Evolutionary conservation across 1,140 invertebrate genomes (phyloP), one percentile per base, ranked within the genome.

Genomic region (Drosophila teissieri): DNA sequence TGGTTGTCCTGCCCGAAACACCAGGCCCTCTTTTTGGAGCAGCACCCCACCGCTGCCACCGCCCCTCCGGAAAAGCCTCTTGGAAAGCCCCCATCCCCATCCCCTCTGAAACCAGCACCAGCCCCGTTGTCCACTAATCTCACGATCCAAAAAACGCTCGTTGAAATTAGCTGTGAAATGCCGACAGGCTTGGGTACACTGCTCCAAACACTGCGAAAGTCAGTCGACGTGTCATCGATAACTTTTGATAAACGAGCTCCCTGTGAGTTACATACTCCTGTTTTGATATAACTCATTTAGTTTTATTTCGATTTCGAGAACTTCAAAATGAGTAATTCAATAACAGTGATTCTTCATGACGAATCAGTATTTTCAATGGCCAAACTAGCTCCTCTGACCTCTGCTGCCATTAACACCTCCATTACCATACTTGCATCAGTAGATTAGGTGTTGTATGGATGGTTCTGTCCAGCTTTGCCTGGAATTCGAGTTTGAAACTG

Each of bases 111-210:
- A 17, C 58, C 65, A 51, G 56, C 54, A 54, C 60, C 49, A 55
- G 55, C 31, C 24, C 19, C 65, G 63, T 68, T 61, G 53, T 45
- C 69, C 80, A 62, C 82, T 88, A 88, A 86, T 86, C 82, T 76
- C 76, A 88, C 75, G 83, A 86, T 86, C 83, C 83, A 73, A 86
- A 86, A 79, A 88, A 69, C 72, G 76, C 69, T 78, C 70, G 83
- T 80, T 80, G 83, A 86, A 88, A 86, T 88, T 86, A 86, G 82
- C 83, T 88, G 83, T 82, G 65, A 86, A 86, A 86, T 88, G 83
- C 78, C 69, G 73, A 61, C 40, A 60, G 54, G 19, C 60, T 40
- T 40, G 27, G 15, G 60, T 27, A 56, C 57, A 55, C 48, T 52
- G 40, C 31, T 36, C 22, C 3, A 15, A 31, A 22, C 58, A 14